Base-by-base conservation (phyloP, 2,797 vertebrate species). In the Etheostoma perlongum region DNA sequence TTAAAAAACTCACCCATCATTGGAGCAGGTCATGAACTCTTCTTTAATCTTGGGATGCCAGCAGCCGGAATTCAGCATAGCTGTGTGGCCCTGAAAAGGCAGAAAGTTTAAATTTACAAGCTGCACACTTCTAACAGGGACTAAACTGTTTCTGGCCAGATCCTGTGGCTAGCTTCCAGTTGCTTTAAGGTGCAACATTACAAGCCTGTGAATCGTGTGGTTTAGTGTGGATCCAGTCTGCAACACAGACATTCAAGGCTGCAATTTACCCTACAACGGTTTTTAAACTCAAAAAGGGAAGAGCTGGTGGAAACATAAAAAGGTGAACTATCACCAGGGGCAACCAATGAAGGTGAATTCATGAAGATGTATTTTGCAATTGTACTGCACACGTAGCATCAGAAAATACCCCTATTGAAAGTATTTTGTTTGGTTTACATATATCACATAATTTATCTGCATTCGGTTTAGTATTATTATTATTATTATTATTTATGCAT, bases 1-100 rank as follows among this genome's bases (percentile, higher is more conserved):
- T 61, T 36, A 48, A 68, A 59, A 97, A 59, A 97, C 98, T 96
- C 85, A 99, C 98, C 98, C 97, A 75, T 99, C 98, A 84, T 98
- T 99, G 82, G 98, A 99, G 91, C 98, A 99, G 2, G 98, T 99
- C 94, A 99, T 95, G 93, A 99, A 99, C 90, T 99, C 98, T 78
- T 99, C 97, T 86, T 99, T 99, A 77, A 97, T 96, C 93, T 99
- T 99, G 59, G 98, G 98, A 88, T 99, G 97, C 98, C 98, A 99
- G 78, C 96, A 98, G 63, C 98, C 98, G 84, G 94, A 91, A 78
- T 99, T 99, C 67, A 99, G 95, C 98, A 99, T 99, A 53, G 98
- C 98, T n/a, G 97, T 98, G 88, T 99, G 98, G 69, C 98, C 98
- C 98, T 99, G 90, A 70, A 82, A 91, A 87, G 18, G 19, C 2